Percentiles rank a stretch among this genome's conserved stretches.
These are phyloP conservation scores for Ennomos quercinarius DNA, from an alignment of 2,888 invertebrate species.

Conservation along the genomic window DNA sequence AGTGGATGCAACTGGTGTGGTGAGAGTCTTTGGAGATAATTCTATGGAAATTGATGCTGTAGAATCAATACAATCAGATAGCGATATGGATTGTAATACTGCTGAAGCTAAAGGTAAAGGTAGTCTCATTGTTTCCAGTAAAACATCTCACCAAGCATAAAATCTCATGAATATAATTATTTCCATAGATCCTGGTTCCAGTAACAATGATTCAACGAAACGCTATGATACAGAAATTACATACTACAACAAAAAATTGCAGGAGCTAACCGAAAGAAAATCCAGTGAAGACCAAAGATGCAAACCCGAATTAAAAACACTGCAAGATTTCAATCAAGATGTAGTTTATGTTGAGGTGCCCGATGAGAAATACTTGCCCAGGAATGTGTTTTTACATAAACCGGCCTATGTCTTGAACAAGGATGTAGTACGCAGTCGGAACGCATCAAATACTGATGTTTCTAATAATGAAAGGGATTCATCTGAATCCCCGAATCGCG, in stretches of 20 bases:
- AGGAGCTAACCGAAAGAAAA: constrained; percentile 11
- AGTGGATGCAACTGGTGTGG: constrained; percentile 14
- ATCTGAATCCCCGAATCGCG: background rate
- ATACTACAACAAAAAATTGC: constrained; percentile 7
- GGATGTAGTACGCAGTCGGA: constrained; percentile 35
- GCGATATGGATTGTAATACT: too few relatives aligned
- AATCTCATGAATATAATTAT: too few relatives aligned
- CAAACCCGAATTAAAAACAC: constrained; percentile 52
- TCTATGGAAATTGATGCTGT: background rate
- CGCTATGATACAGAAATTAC: constrained; percentile 7
- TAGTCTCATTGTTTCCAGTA: too few relatives aligned
- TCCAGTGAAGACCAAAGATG: constrained; percentile 24
- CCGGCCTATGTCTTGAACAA: constrained; percentile 62
- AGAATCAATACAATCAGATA: too few relatives aligned
- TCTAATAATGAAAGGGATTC: constrained; percentile 9
- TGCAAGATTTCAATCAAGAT: constrained; percentile 63
- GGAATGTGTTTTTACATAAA: constrained; percentile 63
- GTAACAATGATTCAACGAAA: constrained; percentile 2
- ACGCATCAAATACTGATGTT: constrained; percentile 11
- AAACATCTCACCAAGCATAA: too few relatives aligned
- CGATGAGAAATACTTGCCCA: constrained; percentile 59
- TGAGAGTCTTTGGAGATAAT: constrained; percentile 5
- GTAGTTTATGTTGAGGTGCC: constrained; percentile 61
- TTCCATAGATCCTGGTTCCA: constrained; percentile 2
- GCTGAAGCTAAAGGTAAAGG: too few relatives aligned